Base-by-base conservation (phyloP, 2,888 invertebrate species). In the Azorinus chamasolen region DNA sequence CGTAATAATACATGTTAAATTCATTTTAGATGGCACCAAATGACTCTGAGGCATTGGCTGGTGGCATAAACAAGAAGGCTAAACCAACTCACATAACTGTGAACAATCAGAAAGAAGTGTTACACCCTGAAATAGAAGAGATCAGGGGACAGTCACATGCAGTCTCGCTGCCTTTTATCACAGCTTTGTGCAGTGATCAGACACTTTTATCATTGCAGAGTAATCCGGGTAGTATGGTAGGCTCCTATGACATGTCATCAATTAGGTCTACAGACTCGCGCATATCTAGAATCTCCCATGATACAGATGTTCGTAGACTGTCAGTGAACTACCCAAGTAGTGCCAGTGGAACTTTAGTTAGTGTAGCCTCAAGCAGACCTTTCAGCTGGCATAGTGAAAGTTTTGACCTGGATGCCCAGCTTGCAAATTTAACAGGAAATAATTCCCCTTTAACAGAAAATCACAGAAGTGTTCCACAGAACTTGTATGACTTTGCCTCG, bases 101-200 rank as follows among this genome's bases (percentile, higher is more conserved):
- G 37, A 79, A 78, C 74, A 84, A 84, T 65, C 79, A 84, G 55
- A 83, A 88, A 45, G 88, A 87, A 70, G 80, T 74, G 10, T 82
- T 91, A 32, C 90, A 91, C 62, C 91, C 91, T 0, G 89, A 90
- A 59, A 81, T 91, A 24, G 89, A 89, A 55, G 88, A 90, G 69
- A 88, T 91, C 16, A 78, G 88, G 16, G 88, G 86, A 16, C 85
- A 88, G 79, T 83, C 87, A 5, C 83, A 88, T 55, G 88, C 89
- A 54, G 86, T 86, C 63, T 87, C 88, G 32, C 94, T 98, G 93
- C 98, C 98, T 22, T 94, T 98, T 76, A 97, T 98, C 91, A 96
- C 97, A 73, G 98, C 98, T 16, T 94, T 98, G 86, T 98, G 97
- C 94, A 98, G 98, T 92, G 98, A 98, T 93, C 95, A 96, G 71